A percentile compares a stretch with the other conserved stretches of the same genome.
These are phyloP conservation scores for Parauchenoglanis punctatus DNA, from an alignment of 2,797 vertebrate species.

Conservation along the genomic window DNA sequence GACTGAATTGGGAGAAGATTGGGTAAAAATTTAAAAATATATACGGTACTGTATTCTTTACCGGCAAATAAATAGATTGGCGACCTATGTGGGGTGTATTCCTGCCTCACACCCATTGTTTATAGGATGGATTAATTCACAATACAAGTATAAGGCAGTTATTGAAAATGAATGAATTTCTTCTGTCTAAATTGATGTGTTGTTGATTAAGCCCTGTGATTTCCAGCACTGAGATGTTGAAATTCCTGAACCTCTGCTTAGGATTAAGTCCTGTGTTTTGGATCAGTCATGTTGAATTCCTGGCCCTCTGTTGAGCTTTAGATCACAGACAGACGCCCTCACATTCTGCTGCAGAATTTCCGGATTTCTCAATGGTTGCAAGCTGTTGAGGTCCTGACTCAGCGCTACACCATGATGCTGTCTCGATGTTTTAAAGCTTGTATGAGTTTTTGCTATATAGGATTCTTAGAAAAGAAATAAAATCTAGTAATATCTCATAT, in stretches of 20 bases:
- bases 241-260: slow-evolving; percentile 14
- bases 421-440: neutral
- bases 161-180: neutral
- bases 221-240: slow-evolving; percentile 13
- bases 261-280: slow-evolving; percentile 23
- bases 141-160: neutral
- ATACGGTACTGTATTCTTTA: neutral
- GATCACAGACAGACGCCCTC: slow-evolving; percentile 21
- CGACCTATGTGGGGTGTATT: neutral
- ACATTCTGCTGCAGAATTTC: slow-evolving; percentile 22
- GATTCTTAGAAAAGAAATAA: neutral
- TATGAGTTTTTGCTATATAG: neutral
- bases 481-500: neutral
- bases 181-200: neutral
- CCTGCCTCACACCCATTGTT: neutral
- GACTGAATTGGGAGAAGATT: neutral
- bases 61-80: neutral
- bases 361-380: slow-evolving; percentile 8
- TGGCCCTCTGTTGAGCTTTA: slow-evolving; percentile 17
- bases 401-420: neutral
- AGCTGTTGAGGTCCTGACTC: slow-evolving; percentile 18
- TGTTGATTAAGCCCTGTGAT: slow-evolving; percentile 3
- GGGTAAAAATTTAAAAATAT: neutral
- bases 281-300: slow-evolving; percentile 23
- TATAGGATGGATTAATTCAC: neutral